Percentiles rank a stretch among this genome's conserved stretches.
Conservation (phyloP, 1,140 invertebrate species). For the Rhyacophila brunnea region DNA sequence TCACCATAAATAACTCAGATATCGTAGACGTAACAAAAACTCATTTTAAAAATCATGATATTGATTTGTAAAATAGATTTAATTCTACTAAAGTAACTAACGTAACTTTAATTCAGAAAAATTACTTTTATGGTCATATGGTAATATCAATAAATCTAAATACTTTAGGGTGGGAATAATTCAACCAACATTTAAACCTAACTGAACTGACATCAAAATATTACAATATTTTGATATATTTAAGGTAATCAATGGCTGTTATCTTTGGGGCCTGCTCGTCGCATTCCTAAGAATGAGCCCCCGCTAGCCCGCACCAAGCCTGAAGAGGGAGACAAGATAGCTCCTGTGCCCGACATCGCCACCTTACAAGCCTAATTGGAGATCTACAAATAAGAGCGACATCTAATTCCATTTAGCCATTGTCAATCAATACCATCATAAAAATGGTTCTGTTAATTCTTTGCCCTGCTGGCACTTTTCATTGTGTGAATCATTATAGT, state of each 20-base stretch:
- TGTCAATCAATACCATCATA: constrained; percentile 35
- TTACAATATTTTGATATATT: too few relatives aligned
- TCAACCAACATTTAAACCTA: too few relatives aligned
- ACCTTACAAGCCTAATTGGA: constrained; percentile 67
- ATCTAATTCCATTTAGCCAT: constrained; percentile 55
- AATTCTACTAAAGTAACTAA: too few relatives aligned
- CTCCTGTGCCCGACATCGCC: constrained; percentile 37
- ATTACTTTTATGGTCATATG: too few relatives aligned
- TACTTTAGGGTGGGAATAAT: too few relatives aligned
- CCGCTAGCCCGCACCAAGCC: constrained; percentile 76
- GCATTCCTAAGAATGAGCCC: constrained; percentile 80
- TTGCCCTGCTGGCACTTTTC: constrained; percentile 72
- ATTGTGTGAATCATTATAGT: constrained; percentile 72
- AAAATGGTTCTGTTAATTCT: constrained; percentile 68
- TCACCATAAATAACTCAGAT: too few relatives aligned
- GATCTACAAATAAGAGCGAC: constrained; percentile 76
- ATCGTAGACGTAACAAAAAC: too few relatives aligned
- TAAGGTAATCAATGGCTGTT: constrained; percentile 79
- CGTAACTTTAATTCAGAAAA: too few relatives aligned
- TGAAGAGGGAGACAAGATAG: constrained; percentile 52
- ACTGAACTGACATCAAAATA: too few relatives aligned
- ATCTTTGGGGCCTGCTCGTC: constrained; percentile 76
- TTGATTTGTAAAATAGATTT: too few relatives aligned
- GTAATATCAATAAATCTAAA: too few relatives aligned
- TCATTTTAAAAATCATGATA: too few relatives aligned